Base-by-base conservation (phyloP, 2,113 vertebrate genomes). In the Seriola dumerili region DNA sequence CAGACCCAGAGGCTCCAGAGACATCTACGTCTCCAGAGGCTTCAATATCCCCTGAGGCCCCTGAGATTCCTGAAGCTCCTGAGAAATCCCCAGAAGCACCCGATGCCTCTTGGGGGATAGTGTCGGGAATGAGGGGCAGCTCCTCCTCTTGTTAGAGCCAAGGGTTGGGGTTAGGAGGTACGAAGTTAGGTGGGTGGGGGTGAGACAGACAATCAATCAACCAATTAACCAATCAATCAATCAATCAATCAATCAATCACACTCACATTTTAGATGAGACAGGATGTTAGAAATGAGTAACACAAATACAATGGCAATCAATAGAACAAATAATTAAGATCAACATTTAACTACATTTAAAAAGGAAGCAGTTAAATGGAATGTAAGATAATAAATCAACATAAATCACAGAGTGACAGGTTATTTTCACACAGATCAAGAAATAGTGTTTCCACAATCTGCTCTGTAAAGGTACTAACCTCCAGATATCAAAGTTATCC, bases 61-160 rank as follows among this genome's bases (percentile, higher is more conserved):
- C 91, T 57, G 91, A 92, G 61, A 50, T 65, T 70, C 87, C 94
- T 63, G 89, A 92, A 73, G 58, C 75, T 77, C 91, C 94, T 4
- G 93, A 93, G 63, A 91, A 83, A 19, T 90, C 91, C 88, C 85
- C 94, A 78, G 94, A 93, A 87, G 63, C 77, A 74, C 90, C 89
- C 3, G 85, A 91, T 74, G 79, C 89, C 81, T 96, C 94, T 14
- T 93, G 84, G 65, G 89, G 89, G 54, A 21, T 71, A 63, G 44
- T 84, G 69, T 84, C 90, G 23, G 76, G 48, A 65, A 70, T 89
- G 75, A 89, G 72, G 67, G 82, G 68, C 82, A 92, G 71, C 91
- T 94, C 91, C 83, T 95, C 94, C 90, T 90, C 95, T 96, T 96
- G 93, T 94, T 94, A 92, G 86, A 93, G 92, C 89, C 93, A 94